Base-by-base conservation (phyloP, 2,113 vertebrate species). In the Excalfactoria chinensis region DNA sequence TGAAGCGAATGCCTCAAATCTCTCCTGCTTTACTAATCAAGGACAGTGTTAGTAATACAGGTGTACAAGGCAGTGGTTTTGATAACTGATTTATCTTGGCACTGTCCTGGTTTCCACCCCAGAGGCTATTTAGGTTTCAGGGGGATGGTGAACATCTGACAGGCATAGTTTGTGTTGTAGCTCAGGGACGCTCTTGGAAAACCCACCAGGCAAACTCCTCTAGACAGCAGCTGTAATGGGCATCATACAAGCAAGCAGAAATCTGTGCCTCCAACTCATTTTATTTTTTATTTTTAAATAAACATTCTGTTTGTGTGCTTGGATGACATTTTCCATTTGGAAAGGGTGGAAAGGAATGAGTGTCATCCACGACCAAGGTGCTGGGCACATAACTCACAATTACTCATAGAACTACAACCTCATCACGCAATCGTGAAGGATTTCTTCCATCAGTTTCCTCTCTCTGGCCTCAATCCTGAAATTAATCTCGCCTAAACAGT, bases 321-420 rank as follows among this genome's bases (percentile, higher is more conserved):
- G 81, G 84, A 76, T 93, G 86, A 62, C 89, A 93, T 96, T 94
- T 93, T 84, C 46, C 68, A 34, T 90, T 93, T 74, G 72, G 12
- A 90, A 90, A 71, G 58, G 37, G 68, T 87, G 81, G 81, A 55
- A 23, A 73, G 64, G 82, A 93, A 84, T 32, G 78, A 95, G 37
- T 63, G 46, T 90, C 84, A 88, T 86, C 89, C 84, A 85, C 89
- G 70, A 30, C 60, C 89, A 73, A 73, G 74, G 72, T 76, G 56
- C 43, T 18, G n/a, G 68, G 89, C 4, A 7, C 60, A 51, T 85
- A 94, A 93, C 75, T 95, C 89, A 89, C 84, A 71, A 92, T 95
- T 92, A 91, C 71, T 96, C 91, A 94, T 89, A 87, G 73, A 89
- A 56, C 51, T 66, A 4, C 87, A 93, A 67, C 75, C 71, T 89